Conservation (phyloP, 2,888 invertebrate genomes). For the Cephus pygmeus region DNA sequence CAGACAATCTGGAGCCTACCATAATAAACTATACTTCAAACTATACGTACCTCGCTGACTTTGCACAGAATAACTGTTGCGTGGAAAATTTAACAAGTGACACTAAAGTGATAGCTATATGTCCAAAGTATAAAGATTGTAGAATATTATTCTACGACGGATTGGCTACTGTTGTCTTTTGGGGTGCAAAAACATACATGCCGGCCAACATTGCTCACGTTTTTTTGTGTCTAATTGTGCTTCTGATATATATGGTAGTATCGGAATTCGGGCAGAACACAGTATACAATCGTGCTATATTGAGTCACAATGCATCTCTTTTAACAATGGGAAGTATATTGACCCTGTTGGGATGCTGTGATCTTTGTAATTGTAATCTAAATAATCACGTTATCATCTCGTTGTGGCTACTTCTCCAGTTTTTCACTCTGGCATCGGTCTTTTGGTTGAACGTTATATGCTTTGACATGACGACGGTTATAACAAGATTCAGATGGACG, state of each 20-base stretch:
- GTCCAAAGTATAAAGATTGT: conserved; percentile 24
- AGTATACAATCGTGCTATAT: conserved; percentile 46
- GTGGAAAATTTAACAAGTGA: conserved; percentile 37
- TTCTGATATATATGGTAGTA: conserved; percentile 43
- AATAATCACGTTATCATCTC: conserved; percentile 29
- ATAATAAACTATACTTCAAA: neutral
- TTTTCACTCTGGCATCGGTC: conserved; percentile 47
- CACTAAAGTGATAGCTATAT: conserved; percentile 37
- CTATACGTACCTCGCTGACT: conserved; percentile 5
- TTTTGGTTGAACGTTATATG: conserved; percentile 54
- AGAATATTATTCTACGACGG: conserved; percentile 20
- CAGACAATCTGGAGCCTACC: neutral
- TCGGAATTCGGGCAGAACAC: conserved; percentile 40
- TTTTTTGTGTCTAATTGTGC: conserved; percentile 42
- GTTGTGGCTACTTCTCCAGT: conserved; percentile 45
- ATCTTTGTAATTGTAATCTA: conserved; percentile 32
- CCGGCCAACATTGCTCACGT: conserved; percentile 48
- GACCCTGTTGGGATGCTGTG: conserved; percentile 36
- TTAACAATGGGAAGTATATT: conserved; percentile 41
- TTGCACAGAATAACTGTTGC: conserved; percentile 24
- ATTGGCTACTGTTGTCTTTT: conserved; percentile 39
- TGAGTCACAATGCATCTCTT: conserved; percentile 47
- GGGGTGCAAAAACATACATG: conserved; percentile 53
- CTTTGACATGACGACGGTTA: conserved; percentile 49
- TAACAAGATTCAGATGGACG: conserved; percentile 47